A percentile compares a stretch with the other conserved stretches of the same genome.
Evolutionary conservation across 2,888 invertebrate genomes (phyloP).

Genomic region (Zaprionus bogoriensis): DNA sequence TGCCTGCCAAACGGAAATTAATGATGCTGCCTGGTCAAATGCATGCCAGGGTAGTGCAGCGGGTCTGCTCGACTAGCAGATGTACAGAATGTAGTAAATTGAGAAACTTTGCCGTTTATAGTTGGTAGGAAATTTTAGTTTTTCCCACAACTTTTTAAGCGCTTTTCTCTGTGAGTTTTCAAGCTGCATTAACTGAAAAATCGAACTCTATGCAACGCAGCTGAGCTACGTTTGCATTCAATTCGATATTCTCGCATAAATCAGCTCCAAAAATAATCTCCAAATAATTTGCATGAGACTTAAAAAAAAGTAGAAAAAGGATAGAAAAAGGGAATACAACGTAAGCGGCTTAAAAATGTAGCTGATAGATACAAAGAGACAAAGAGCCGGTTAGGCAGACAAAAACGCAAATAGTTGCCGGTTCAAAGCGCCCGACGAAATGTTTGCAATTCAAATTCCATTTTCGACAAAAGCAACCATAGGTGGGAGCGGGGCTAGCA

Average conservation of each 20-base stretch:
- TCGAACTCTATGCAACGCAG: not conserved
- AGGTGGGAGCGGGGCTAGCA: too few relatives aligned
- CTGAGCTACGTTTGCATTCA: not conserved
- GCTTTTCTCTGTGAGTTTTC: not conserved
- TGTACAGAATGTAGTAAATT: not conserved
- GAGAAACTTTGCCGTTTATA: too few relatives aligned
- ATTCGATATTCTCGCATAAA: constrained; percentile 51
- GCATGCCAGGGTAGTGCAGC: too few relatives aligned
- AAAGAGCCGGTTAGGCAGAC: too few relatives aligned
- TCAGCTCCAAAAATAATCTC: constrained; percentile 27
- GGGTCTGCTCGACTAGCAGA: not conserved
- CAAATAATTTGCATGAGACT: constrained; percentile 56
- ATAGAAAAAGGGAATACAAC: not conserved
- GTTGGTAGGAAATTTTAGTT: too few relatives aligned
- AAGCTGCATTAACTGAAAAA: too few relatives aligned
- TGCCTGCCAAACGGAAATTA: constrained; percentile 40
- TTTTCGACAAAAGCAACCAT: not conserved
- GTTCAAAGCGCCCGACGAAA: not conserved
- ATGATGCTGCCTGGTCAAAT: constrained; percentile 9
- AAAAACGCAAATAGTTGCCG: constrained; percentile 42
- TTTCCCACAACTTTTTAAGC: not conserved
- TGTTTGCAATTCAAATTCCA: not conserved
- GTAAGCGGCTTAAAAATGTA: constrained; percentile 42
- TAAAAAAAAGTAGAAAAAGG: constrained; percentile 1
- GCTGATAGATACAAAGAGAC: constrained; percentile 14